Conservation (phyloP, 2,113 vertebrate genomes). For the Pholis gunnellus region DNA sequence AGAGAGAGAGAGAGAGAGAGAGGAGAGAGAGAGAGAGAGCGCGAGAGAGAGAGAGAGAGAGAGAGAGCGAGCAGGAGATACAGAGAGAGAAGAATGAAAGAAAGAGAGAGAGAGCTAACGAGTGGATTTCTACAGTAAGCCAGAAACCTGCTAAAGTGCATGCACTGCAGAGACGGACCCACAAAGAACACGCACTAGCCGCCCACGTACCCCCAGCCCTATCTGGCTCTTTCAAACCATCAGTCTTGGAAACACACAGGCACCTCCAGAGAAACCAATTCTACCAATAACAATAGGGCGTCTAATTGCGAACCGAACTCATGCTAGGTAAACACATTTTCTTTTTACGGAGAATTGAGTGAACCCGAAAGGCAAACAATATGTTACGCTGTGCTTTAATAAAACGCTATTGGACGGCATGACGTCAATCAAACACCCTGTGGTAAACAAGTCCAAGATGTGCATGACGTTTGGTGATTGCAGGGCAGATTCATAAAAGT, state of each 20-base stretch:
- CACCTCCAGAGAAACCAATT: conserved; percentile 32
- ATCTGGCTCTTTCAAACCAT: conserved; percentile 48
- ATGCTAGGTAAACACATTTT: conserved; percentile 37
- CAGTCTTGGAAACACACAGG: conserved; percentile 35
- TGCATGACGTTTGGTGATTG: neutral
- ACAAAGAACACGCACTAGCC: conserved; percentile 23
- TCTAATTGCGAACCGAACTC: conserved; percentile 56
- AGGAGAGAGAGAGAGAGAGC: neutral
- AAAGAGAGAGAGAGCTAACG: conserved; percentile 15
- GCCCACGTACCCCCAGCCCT: conserved; percentile 42
- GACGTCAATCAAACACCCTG: conserved; percentile 4
- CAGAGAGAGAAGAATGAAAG: neutral
- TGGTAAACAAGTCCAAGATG: conserved; percentile 27
- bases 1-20: neutral
- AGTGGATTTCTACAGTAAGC: conserved; percentile 57
- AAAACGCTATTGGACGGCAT: neutral
- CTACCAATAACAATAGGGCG: conserved; percentile 53
- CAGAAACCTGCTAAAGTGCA: conserved; percentile 33
- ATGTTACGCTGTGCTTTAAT: conserved; percentile 5
- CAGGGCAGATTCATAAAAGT: neutral
- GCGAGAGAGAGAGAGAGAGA: no score
- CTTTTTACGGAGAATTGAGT: conserved; percentile 32
- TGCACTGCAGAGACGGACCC: conserved; percentile 19
- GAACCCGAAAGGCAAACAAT: conserved; percentile 30
- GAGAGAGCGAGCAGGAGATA: conserved; percentile 52